phyloP scores from a whole-genome alignment of 2,797 vertebrate species.

The Chelon labrosus region DNA sequence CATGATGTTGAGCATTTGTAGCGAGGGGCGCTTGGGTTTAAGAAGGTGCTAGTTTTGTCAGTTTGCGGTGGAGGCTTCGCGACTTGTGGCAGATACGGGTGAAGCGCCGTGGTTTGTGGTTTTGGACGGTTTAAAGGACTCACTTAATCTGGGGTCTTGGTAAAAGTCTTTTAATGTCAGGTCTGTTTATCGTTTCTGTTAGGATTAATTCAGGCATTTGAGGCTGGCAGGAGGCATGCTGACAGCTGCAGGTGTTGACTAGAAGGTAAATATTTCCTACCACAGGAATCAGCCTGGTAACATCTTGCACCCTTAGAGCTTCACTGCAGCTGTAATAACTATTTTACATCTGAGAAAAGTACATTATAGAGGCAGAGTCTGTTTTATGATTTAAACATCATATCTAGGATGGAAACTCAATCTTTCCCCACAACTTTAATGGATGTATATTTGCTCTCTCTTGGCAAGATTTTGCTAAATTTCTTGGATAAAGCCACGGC shows the following conservation, averaged over 20 bases:
- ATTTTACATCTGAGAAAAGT: slow-evolving; percentile 15
- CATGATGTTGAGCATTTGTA: slow-evolving; percentile 61
- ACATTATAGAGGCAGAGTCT: slow-evolving; percentile 14
- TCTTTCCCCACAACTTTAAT: slow-evolving; percentile 13
- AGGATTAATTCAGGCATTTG: slow-evolving; percentile 25
- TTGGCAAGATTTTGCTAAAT: slow-evolving; percentile 3
- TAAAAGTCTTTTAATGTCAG: slow-evolving; percentile 13
- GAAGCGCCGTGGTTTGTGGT: slow-evolving; percentile 51
- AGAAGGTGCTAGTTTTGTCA: slow-evolving; percentile 72
- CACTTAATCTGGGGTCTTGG: slow-evolving; percentile 34
- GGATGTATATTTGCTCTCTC: slow-evolving; percentile 12
- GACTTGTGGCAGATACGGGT: slow-evolving; percentile 62
- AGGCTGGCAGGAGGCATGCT: slow-evolving; percentile 10
- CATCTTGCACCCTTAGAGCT: slow-evolving; percentile 27
- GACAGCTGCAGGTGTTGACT: slow-evolving; percentile 50
- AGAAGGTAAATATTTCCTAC: slow-evolving; percentile 49
- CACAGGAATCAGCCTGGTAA: slow-evolving; percentile 36
- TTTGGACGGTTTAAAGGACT: slow-evolving; percentile 46
- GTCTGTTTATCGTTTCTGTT: slow-evolving; percentile 36
- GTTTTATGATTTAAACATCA: slow-evolving; percentile 16
- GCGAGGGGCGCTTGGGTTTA: slow-evolving; percentile 59
- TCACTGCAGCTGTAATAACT: slow-evolving; percentile 41
- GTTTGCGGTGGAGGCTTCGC: slow-evolving; percentile 55
- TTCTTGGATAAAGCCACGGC: slow-evolving; percentile 12
- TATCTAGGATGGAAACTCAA: not conserved